Conservation (phyloP, 2,888 invertebrate species). For the Philopedon plagiatum region DNA sequence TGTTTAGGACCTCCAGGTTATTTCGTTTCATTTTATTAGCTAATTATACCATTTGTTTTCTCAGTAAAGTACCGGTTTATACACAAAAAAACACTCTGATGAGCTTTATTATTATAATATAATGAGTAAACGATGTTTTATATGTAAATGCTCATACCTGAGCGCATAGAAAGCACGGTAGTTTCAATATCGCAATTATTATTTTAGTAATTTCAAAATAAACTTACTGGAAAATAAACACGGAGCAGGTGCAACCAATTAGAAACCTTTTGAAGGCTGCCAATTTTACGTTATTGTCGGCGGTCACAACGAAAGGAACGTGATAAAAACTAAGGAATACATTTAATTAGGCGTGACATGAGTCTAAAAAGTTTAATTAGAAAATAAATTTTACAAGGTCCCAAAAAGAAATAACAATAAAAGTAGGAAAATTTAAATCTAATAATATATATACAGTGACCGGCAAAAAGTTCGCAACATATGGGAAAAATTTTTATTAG, state of each 20-base stretch:
- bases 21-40: slow-evolving; percentile 18
- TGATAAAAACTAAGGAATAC: not conserved
- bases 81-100: not conserved
- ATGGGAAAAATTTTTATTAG: no score
- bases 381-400: no score
- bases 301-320: not conserved
- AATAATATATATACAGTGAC: no score
- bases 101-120: slow-evolving; percentile 16
- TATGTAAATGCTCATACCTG: no score
- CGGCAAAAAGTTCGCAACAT: no score
- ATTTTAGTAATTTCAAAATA: slow-evolving; percentile 16
- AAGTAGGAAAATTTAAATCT: no score
- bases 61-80: slow-evolving; percentile 3
- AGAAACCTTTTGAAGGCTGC: not conserved
- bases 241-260: slow-evolving; percentile 7
- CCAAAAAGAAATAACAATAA: no score
- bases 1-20: slow-evolving; percentile 1
- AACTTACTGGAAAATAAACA: not conserved
- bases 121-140: not conserved
- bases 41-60: slow-evolving; percentile 18
- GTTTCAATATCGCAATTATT: slow-evolving; percentile 6
- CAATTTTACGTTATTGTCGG: slow-evolving; percentile 3
- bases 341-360: not conserved
- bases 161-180: no score
- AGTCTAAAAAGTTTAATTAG: not conserved